Conservation (phyloP, 2,113 vertebrate species). For the Chrysemys picta region DNA sequence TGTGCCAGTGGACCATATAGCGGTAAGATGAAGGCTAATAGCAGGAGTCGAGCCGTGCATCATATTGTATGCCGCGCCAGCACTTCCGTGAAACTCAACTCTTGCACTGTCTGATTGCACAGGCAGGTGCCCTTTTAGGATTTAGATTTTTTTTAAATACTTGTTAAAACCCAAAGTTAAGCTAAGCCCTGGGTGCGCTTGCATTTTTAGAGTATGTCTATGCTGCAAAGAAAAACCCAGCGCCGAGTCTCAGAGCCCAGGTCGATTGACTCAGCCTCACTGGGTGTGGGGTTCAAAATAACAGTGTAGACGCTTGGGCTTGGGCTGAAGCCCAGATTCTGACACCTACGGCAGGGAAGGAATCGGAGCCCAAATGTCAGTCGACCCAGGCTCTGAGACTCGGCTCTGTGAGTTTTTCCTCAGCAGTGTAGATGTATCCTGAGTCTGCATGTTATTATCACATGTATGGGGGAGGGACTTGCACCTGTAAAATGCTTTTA, state of each 20-base stretch:
- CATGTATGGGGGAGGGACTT: neutral
- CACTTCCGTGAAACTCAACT: neutral
- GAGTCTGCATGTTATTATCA: neutral
- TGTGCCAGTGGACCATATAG: constrained; percentile 94
- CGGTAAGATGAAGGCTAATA: constrained; percentile 81
- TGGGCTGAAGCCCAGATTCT: neutral
- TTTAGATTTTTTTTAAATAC: neutral
- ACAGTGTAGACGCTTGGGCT: neutral
- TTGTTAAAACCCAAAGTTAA: neutral
- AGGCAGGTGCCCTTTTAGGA: neutral
- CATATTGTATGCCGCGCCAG: neutral
- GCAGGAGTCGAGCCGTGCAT: neutral
- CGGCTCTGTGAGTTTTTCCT: neutral
- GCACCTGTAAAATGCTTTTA: neutral
- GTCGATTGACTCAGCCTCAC: neutral
- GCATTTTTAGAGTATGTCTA: accelerated
- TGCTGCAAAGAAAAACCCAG: neutral
- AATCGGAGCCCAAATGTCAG: no score
- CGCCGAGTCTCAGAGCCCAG: neutral
- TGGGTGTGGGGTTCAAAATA: neutral
- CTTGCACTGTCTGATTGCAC: neutral
- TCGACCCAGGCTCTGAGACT: neutral
- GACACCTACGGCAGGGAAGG: neutral
- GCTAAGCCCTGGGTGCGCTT: accelerated
- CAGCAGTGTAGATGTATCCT: neutral